These are phyloP conservation scores for Uromys caudimaculatus DNA, from an alignment of 2,797 vertebrate species.

Conservation along the genomic window DNA sequence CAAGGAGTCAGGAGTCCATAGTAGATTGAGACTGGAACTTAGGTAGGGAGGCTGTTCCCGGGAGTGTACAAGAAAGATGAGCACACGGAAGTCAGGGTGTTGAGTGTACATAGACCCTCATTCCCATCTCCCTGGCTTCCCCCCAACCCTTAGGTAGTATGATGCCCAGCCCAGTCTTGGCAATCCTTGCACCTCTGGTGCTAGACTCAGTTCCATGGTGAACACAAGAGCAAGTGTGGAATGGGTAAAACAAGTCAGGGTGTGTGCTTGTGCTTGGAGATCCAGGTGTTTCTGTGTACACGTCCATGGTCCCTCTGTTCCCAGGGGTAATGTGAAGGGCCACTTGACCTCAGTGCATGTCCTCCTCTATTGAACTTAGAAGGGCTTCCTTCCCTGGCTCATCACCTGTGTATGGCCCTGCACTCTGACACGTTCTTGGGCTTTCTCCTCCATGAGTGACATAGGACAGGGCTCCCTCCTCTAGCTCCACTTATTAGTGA, in stretches of 20 bases:
- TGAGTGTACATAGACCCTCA: not conserved
- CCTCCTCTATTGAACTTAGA: not conserved
- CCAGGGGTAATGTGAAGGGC: no score
- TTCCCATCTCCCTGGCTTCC: not conserved
- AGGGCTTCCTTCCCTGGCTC: not conserved
- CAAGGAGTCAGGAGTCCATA: not conserved
- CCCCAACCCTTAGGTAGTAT: not conserved
- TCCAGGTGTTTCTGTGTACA: not conserved
- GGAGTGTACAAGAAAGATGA: not conserved
- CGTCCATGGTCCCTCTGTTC: not conserved
- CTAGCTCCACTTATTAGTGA: not conserved
- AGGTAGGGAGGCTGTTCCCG: not conserved
- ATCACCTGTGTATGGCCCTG: not conserved
- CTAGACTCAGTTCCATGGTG: not conserved
- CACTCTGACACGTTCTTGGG: no score
- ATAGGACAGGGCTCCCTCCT: not conserved
- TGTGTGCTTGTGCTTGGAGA: rapidly evolving
- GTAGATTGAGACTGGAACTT: no score
- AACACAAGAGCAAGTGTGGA: not conserved
- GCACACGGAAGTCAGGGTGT: rapidly evolving
- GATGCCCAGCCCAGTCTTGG: not conserved
- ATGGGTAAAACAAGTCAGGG: not conserved
- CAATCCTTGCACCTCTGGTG: not conserved
- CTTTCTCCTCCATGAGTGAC: not conserved
- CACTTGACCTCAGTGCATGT: not conserved